Evolutionary conservation across 2,888 invertebrate species (phyloP), one percentile per base, ranked within the genome.

Genomic region (Tipula vernalis): DNA sequence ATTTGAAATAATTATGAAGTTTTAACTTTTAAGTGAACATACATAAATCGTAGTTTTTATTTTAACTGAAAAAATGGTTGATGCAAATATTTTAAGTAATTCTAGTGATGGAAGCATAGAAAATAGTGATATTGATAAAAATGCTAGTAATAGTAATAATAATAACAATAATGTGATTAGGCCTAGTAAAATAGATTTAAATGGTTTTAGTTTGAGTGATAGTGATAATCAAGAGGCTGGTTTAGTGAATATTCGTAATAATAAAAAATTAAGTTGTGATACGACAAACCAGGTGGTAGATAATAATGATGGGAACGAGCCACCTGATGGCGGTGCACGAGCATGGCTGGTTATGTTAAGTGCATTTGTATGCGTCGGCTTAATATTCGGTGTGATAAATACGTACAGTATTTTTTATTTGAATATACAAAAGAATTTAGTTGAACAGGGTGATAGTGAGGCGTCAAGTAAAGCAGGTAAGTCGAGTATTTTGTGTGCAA

Each of bases 321-420:
- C 94, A 36, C 95, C 95, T 0, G 96, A 97, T 91, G 96, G 97
- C 12, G 96, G 96, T 0, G 88, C 94, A 13, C 93, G 96, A 89
- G 97, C 97, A 0, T 97, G 96, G 94, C 91, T 95, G 87, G 95
- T 98, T 15, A 94, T 97, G 93, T 89, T 97, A 83, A 96, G 95
- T 83, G 97, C 98, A 87, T 97, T 98, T 91, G 92, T 97, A 87
- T 96, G 96, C 89, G 98, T 98, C 91, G 98, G 98, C 5, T 95
- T 98, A 86, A 93, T 98, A 86, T 98, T 98, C 91, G 97, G 98
- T 85, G 94, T 97, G 84, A 97, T 98, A 89, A 98, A 98, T 92
- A 96, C 96, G 0, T 97, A 96, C 90, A 96, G 97, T 88, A 94
- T 97, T 41, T 93, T 98, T 88, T 96, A 96, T 90, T 93, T 93